Evolutionary conservation across 2,113 vertebrate genomes (phyloP).

Genomic region (Balaeniceps rex): DNA sequence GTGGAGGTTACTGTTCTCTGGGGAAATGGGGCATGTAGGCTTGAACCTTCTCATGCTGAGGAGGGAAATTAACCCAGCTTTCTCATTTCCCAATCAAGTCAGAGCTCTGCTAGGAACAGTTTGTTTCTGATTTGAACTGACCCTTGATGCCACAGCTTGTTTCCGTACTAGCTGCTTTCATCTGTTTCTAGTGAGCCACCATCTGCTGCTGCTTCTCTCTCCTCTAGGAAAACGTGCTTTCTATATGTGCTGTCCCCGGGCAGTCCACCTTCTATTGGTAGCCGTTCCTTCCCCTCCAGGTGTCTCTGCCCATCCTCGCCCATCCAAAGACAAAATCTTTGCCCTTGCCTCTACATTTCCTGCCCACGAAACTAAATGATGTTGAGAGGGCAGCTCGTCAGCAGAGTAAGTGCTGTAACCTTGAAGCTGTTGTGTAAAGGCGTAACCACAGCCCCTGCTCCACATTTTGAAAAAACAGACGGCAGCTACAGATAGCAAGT

Average conservation of each 20-base stretch:
- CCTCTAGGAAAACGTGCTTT: not conserved
- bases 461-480: not conserved
- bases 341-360: not conserved
- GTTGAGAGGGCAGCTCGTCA: not conserved
- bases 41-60: not conserved
- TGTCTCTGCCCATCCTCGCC: not conserved
- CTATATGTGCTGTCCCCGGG: not conserved
- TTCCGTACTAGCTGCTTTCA: not conserved
- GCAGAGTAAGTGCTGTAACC: not conserved
- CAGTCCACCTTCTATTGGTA: not conserved
- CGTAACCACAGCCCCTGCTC: not conserved
- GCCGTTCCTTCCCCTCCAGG: not conserved
- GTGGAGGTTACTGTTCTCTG: not conserved
- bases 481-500: not conserved
- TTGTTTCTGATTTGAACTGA: not conserved
- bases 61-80: not conserved
- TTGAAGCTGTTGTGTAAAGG: not conserved
- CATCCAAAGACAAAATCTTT: not conserved
- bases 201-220: constrained; percentile 4
- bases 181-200: not conserved
- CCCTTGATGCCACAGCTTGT: not conserved
- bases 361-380: not conserved
- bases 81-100: not conserved
- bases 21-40: not conserved
- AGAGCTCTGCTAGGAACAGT: not conserved